Evolutionary conservation across 2,888 invertebrate genomes (phyloP), one percentile per base, ranked within the genome.

Genomic region (Encarsia formosa): DNA sequence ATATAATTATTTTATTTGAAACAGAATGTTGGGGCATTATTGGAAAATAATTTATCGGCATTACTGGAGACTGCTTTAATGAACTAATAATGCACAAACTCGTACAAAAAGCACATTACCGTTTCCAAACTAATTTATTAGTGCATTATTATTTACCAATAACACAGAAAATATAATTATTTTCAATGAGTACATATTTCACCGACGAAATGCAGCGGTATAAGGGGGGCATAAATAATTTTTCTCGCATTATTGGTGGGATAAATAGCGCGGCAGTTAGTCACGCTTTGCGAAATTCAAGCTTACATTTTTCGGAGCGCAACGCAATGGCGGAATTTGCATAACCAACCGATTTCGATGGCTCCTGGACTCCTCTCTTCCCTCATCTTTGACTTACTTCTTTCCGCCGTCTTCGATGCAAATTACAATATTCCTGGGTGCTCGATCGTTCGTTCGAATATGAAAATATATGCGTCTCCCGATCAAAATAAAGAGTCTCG

Each of bases 381-480:
- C 49, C 39, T 57, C 54, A 58, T 54, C 61, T 59, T 57, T 61
- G 65, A 67, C 67, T 68, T 66, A 63, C 63, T 67, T 69, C 68
- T 67, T 67, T 68, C 63, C 62, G 59, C 64, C 69, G 67, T 69
- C 66, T 68, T 59, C 63, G 54, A 71, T 71, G 71, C 69, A 72
- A 71, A 72, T 73, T 73, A 68, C 71, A 73, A 72, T 73, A 72
- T 73, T 73, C 68, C 69, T n/a, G n/a, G n/a, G n/a, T n/a, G n/a
- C n/a, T 66, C 64, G 59, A 63, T 62, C 62, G 61, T 64, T 68
- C 64, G 63, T 64, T 67, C 65, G 67, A 65, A 69, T 69, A 65
- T 62, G 69, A 71, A 70, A 69, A 70, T 73, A 65, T 71, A 71
- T 68, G 67, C 65, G 65, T 59, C 60, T 59, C 59, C 60, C 61